Evolutionary conservation across 2,113 vertebrate genomes (phyloP).

Genomic region (Riparia riparia): DNA sequence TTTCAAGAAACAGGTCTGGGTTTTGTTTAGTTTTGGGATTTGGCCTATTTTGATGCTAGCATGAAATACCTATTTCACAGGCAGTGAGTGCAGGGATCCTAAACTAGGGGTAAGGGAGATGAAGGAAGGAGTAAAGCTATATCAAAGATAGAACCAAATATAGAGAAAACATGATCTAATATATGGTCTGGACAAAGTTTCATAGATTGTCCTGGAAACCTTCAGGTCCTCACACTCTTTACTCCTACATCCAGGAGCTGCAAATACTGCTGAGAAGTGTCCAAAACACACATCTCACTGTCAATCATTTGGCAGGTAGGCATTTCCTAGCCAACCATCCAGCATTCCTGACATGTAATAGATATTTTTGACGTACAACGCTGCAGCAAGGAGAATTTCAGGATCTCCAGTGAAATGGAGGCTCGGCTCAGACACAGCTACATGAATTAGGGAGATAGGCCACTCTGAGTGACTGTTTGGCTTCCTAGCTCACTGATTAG

Average conservation of each 20-base stretch:
- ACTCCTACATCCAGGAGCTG: background rate
- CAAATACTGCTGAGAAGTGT: background rate
- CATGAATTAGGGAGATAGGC: background rate
- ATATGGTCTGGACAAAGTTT: background rate
- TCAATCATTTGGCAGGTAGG: background rate
- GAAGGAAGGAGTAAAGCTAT: background rate
- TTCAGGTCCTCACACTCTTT: background rate
- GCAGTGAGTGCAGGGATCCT: background rate
- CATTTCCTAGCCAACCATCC: background rate
- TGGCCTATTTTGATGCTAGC: background rate
- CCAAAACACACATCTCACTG: background rate
- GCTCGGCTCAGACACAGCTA: fast-evolving
- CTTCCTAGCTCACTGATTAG: background rate
- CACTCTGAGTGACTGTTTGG: background rate
- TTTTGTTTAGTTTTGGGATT: background rate
- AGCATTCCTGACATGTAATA: background rate
- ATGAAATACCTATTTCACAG: background rate
- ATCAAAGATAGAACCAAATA: background rate
- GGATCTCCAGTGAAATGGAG: background rate
- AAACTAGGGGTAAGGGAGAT: background rate
- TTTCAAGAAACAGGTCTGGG: fast-evolving
- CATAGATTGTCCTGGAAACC: background rate
- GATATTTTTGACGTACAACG: background rate
- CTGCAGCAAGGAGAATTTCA: background rate
- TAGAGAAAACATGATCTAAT: background rate